Conservation (phyloP, 2,113 vertebrate genomes). For the Malaclemys terrapin region DNA sequence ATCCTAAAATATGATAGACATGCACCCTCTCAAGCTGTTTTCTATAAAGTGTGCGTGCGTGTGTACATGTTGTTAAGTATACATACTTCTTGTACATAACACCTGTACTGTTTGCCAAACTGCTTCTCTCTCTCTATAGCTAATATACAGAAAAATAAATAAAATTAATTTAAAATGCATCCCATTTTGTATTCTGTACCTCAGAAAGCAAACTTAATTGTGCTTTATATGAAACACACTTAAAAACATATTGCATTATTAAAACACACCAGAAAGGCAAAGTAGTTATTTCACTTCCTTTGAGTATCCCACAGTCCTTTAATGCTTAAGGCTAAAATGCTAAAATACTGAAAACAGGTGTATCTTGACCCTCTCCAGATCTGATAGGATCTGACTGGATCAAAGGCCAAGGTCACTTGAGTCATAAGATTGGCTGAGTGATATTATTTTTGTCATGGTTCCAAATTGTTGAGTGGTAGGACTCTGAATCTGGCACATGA, state of each 20-base stretch:
- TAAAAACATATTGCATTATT: constrained; percentile 12
- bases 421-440: constrained; percentile 56
- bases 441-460: constrained; percentile 79
- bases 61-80: not conserved
- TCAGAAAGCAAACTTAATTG: not conserved
- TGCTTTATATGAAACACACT: not conserved
- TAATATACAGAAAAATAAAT: not conserved
- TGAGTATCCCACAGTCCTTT: constrained; percentile 25
- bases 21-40: constrained; percentile 36
- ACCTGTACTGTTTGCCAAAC: not conserved
- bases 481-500: constrained; percentile 60
- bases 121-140: not conserved
- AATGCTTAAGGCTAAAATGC: constrained; percentile 50
- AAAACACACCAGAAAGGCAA: not conserved
- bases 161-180: not conserved
- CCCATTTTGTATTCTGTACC: not conserved
- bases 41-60: constrained; percentile 1
- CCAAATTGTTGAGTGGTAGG: constrained; percentile 58
- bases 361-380: constrained; percentile 61
- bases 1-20: constrained; percentile 14
- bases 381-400: constrained; percentile 65
- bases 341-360: constrained; percentile 54
- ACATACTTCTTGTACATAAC: not conserved
- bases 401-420: constrained; percentile 67
- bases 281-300: not conserved